phyloP scores from a whole-genome alignment of 2,113 vertebrate genomes.

The Neofelis nebulosa region DNA sequence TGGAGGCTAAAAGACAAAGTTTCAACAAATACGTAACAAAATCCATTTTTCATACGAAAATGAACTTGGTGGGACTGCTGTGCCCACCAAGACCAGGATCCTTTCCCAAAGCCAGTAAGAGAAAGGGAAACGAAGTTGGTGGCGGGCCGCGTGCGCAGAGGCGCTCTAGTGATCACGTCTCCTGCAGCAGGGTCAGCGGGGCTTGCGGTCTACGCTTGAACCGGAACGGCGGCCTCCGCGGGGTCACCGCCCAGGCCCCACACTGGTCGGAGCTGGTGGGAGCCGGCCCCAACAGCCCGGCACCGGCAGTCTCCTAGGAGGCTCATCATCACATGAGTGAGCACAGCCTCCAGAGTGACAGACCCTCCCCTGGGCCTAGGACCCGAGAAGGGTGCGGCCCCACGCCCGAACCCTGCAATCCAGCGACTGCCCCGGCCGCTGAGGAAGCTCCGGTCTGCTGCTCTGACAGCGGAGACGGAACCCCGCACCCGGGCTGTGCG shows the following conservation, averaged over 20 bases:
- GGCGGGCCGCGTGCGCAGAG: too few species aligned
- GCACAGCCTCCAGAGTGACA: neutral
- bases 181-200: too few species aligned
- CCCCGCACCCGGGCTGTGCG: accelerated
- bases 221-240: too few species aligned
- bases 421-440: neutral
- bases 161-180: too few species aligned
- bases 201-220: too few species aligned
- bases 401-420: neutral
- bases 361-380: neutral
- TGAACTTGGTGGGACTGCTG: too few species aligned
- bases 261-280: neutral
- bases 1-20: neutral
- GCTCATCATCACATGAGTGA: accelerated
- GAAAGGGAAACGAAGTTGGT: neutral
- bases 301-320: neutral
- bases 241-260: too few species aligned
- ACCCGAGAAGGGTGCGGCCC: too few species aligned
- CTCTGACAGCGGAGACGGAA: accelerated
- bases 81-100: neutral
- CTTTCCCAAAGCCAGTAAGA: neutral
- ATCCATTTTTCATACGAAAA: neutral
- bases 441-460: neutral
- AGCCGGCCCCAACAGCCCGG: neutral
- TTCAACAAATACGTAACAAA: neutral